Evolutionary conservation across 2,797 vertebrate genomes (phyloP).

Genomic region (Microchirus variegatus): DNA sequence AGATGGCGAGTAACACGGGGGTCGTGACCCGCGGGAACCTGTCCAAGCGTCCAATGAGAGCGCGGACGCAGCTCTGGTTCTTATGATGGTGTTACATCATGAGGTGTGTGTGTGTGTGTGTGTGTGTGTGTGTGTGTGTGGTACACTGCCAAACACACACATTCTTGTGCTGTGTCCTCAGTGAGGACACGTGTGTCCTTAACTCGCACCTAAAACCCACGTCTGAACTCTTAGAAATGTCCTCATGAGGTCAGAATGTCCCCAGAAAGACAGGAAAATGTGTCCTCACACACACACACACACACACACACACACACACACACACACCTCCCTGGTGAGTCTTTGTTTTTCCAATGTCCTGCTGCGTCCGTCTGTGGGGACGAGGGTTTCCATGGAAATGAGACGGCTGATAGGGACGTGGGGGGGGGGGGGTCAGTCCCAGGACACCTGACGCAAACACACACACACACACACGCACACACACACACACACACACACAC

Average conservation of each 20-base stretch:
- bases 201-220: no score
- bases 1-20: slow-evolving; percentile 44
- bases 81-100: slow-evolving; percentile 65
- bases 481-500: no score
- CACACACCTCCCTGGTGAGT: slow-evolving; percentile 52
- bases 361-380: slow-evolving; percentile 58
- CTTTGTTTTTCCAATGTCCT: slow-evolving; percentile 68
- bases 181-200: no score
- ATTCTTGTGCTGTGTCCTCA: no score
- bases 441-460: slow-evolving; percentile 18
- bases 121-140: slow-evolving; percentile 33
- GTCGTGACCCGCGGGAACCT: slow-evolving; percentile 56
- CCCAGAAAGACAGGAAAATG: no score
- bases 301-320: slow-evolving; percentile 16
- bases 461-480: slow-evolving; percentile 12
- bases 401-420: slow-evolving; percentile 14
- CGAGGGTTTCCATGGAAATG: slow-evolving; percentile 71
- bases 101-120: slow-evolving; percentile 38
- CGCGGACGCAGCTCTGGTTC: slow-evolving; percentile 58
- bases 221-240: no score
- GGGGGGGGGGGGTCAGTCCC: slow-evolving; percentile 23
- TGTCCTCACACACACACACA: no score
- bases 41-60: slow-evolving; percentile 68
- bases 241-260: no score
- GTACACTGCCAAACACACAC: slow-evolving; percentile 37